Percentiles rank a stretch among this genome's conserved stretches.
Conservation (phyloP, 2,113 vertebrate genomes). For the Octodon degus region DNA sequence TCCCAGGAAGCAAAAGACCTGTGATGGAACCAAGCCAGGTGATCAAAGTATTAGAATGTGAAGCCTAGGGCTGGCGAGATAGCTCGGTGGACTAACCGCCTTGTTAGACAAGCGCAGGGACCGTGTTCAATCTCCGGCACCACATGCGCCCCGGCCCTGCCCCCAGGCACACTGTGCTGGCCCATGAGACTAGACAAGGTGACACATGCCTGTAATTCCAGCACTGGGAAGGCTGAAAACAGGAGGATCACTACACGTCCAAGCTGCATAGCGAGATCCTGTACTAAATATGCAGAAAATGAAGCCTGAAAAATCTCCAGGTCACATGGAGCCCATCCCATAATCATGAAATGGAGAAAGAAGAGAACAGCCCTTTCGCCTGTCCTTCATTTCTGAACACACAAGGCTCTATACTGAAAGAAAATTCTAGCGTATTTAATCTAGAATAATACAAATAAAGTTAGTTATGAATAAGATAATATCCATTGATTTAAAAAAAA, state of each 20-base stretch:
- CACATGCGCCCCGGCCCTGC: too few species aligned
- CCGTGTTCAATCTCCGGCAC: too few species aligned
- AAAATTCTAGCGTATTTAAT: constrained; percentile 26
- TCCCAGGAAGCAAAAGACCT: constrained; percentile 78
- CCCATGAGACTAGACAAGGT: too few species aligned
- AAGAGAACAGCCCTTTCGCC: background rate
- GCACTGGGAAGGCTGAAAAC: too few species aligned
- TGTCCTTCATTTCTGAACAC: background rate
- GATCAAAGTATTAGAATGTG: constrained; percentile 78
- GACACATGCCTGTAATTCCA: too few species aligned
- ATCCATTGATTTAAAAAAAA: constrained; percentile 8
- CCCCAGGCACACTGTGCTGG: too few species aligned
- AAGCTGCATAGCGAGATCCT: background rate
- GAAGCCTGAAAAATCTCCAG: constrained; percentile 66
- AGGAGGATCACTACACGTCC: too few species aligned
- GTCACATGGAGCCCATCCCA: constrained; percentile 61
- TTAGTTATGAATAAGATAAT: background rate
- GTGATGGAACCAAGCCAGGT: constrained; percentile 75
- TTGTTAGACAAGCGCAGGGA: too few species aligned
- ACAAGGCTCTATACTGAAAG: background rate
- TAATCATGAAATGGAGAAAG: constrained; percentile 55
- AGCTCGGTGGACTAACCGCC: too few species aligned
- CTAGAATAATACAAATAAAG: background rate
- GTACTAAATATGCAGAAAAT: too few species aligned
- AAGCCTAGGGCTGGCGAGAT: constrained; percentile 17